phyloP scores from a whole-genome alignment of 2,888 invertebrate species.

The Orthonevra nobilis region DNA sequence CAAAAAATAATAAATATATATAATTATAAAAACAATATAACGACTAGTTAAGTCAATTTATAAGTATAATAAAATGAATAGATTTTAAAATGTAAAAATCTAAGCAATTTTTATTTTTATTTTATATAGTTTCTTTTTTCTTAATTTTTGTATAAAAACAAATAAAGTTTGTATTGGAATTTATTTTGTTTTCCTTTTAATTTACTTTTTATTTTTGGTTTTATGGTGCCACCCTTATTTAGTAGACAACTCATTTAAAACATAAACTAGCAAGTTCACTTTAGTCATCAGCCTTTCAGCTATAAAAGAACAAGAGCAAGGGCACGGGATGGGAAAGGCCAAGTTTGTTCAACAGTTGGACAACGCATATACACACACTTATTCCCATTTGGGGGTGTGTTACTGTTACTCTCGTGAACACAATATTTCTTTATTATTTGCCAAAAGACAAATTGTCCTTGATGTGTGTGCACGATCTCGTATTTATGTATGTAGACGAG shows the following conservation, averaged over 20 bases:
- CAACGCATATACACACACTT: slow-evolving; percentile 56
- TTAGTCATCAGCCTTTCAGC: not conserved
- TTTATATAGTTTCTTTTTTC: slow-evolving; percentile 20
- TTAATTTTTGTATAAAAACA: slow-evolving; percentile 30
- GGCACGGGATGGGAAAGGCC: not conserved
- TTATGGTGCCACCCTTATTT: too few species aligned
- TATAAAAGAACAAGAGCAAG: too few species aligned
- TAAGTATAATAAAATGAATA: slow-evolving; percentile 9
- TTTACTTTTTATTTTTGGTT: slow-evolving; percentile 15
- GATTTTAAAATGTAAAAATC: slow-evolving; percentile 9
- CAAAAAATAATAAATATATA: slow-evolving; percentile 68
- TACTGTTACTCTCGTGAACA: too few species aligned
- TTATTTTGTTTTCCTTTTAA: slow-evolving; percentile 16
- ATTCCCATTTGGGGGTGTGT: slow-evolving; percentile 43
- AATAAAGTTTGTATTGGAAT: slow-evolving; percentile 35
- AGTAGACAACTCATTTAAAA: slow-evolving; percentile 25
- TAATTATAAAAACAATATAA: slow-evolving; percentile 22
- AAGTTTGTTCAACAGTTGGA: slow-evolving; percentile 50
- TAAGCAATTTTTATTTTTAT: slow-evolving; percentile 1
- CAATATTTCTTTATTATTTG: slow-evolving; percentile 61
- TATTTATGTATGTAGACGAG: slow-evolving; percentile 3
- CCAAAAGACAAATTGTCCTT: slow-evolving; percentile 57
- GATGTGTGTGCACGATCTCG: slow-evolving; percentile 11
- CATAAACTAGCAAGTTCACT: slow-evolving; percentile 29
- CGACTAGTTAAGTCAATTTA: slow-evolving; percentile 53